Evolutionary conservation across 1,140 invertebrate species (phyloP).

Genomic region (Atopsyche davidsoni): DNA sequence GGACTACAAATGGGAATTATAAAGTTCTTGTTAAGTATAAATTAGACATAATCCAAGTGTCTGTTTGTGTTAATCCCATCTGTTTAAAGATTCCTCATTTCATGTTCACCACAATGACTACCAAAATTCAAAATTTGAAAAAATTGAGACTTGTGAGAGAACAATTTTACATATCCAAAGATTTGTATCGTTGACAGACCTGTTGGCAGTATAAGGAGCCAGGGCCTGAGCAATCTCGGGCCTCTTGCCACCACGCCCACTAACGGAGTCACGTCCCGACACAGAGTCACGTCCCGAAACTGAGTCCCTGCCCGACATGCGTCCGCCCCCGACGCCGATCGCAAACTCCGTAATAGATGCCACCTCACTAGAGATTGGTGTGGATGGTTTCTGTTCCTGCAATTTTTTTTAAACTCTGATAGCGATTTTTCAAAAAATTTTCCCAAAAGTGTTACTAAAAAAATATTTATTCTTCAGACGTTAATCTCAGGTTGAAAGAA

Average conservation of each 20-base stretch:
- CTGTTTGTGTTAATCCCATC: too few species aligned
- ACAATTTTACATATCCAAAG: neutral
- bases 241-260: conserved; percentile 33
- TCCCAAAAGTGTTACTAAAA: neutral
- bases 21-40: neutral
- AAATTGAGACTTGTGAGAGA: neutral
- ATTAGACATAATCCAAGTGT: too few species aligned
- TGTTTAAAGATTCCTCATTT: too few species aligned
- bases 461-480: neutral
- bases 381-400: conserved; percentile 43
- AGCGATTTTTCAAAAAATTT: too few species aligned
- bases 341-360: conserved; percentile 38
- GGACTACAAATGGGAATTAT: conserved; percentile 59
- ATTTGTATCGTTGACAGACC: conserved; percentile 29
- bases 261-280: conserved; percentile 40
- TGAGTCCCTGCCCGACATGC: conserved; percentile 27
- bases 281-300: conserved; percentile 34
- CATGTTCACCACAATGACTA: too few species aligned
- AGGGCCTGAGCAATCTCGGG: conserved; percentile 43
- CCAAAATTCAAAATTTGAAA: too few species aligned
- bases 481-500: neutral
- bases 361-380: conserved; percentile 41
- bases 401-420: too few species aligned
- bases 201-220: conserved; percentile 41
- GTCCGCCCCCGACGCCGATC: conserved; percentile 20